Evolutionary conservation across 92 coral and sea anemone genomes (phyloP), one percentile per base, ranked within the genome.

Genomic region (Porites divaricata): DNA sequence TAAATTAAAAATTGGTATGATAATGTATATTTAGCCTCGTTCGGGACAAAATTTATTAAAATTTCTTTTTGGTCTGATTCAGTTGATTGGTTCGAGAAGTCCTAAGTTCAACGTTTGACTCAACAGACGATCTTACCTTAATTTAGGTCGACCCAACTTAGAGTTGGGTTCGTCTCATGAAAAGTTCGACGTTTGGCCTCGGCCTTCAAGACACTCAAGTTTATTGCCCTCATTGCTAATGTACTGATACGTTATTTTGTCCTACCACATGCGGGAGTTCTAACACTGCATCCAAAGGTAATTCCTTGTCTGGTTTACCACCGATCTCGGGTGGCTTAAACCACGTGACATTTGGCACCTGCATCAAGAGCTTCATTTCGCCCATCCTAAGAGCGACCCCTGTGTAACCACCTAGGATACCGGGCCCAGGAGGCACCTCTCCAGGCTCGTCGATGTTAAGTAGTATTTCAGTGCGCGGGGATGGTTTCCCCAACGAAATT

Each of bases 381-480:
- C 87, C 90, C 52, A 82, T 72, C n/a, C 96, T 89, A 16, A 93
- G 63, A 58, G 94, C 96, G 74, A 71, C 64, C 45, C 96, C 96
- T 24, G 71, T 69, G 52, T 87, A 83, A 74, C 65, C 75, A 19
- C 57, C 74, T 9, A 67, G 21, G 75, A 74, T 50, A 70, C 66
- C 79, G 58, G 70, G 71, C 23, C 72, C 86, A 67, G 84, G 84
- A 19, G 56, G 75, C 1, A 48, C 83, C 10, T 69, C 7, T 19
- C 67, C 76, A 4, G 87, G 76, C 45, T 74, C 56, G 65, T 93
- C 97, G 61, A 93, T 93, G 76, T 93, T 93, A 67, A 88, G 95
- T 72, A 93, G 88, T 58, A 93, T 90, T 59, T 93, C 95, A n/a
- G 81, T 81, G 70, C 98, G 88, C 19, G 98, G 95, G 20, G 93